phyloP scores from a whole-genome alignment of 1,140 invertebrate genomes.

The Drosophila subpulchrella region DNA sequence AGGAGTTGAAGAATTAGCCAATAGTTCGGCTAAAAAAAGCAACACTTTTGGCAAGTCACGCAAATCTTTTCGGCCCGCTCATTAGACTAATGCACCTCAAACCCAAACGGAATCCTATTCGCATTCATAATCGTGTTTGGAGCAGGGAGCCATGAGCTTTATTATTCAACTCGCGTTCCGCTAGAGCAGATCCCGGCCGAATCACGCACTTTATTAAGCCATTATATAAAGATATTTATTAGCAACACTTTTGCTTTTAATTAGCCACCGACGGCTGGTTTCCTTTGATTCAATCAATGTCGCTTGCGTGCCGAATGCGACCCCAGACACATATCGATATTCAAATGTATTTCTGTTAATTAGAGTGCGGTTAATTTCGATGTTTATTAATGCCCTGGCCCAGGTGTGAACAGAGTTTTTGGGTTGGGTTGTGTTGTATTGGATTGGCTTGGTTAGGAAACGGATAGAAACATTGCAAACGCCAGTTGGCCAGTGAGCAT shows the following conservation, averaged over 20 bases:
- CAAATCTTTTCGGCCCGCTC: conserved; percentile 64
- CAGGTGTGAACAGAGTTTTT: conserved; percentile 71
- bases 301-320: conserved; percentile 66
- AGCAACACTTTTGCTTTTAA: conserved; percentile 70
- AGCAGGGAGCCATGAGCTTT: conserved; percentile 52
- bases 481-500: conserved; percentile 21
- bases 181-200: conserved; percentile 52
- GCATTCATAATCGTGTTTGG: conserved; percentile 52
- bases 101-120: conserved; percentile 41
- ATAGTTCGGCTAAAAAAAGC: conserved; percentile 24
- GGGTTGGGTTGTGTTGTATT: neutral
- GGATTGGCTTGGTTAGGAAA: neutral
- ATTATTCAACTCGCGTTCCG: conserved; percentile 70
- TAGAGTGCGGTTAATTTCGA: conserved; percentile 76
- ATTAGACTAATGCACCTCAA: conserved; percentile 64
- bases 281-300: conserved; percentile 58
- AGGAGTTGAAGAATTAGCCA: conserved; percentile 41
- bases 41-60: conserved; percentile 59
- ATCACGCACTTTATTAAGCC: conserved; percentile 74
- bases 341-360: conserved; percentile 62
- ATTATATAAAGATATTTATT: conserved; percentile 78
- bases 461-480: neutral
- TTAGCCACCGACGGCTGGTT: conserved; percentile 54
- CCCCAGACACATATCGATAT: conserved; percentile 31
- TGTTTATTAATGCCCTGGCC: conserved; percentile 73